Evolutionary conservation across 2,113 vertebrate genomes (phyloP).

Genomic region (Onychorhynchus coronatus): DNA sequence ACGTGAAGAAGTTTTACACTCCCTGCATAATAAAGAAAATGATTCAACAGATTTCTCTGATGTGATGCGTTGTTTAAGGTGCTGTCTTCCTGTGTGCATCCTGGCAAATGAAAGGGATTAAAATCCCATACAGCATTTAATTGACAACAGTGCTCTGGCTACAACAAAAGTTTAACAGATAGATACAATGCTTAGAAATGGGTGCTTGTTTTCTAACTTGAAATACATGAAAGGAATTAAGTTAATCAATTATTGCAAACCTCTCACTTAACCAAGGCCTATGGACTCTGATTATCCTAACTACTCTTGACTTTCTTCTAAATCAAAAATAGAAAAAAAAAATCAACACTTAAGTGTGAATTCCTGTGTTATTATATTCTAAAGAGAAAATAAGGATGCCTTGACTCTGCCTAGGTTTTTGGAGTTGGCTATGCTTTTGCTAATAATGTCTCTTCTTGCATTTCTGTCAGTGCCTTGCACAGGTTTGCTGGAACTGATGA

Average conservation of each 20-base stretch:
- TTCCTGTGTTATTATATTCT: neutral
- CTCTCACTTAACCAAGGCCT: neutral
- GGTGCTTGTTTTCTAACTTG: neutral
- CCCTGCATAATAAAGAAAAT: slow-evolving; percentile 2
- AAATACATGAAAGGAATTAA: neutral
- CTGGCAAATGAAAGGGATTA: slow-evolving; percentile 31
- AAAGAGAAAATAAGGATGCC: neutral
- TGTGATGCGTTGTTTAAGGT: slow-evolving; percentile 6
- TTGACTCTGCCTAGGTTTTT: neutral
- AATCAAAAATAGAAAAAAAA: neutral
- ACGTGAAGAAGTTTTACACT: neutral
- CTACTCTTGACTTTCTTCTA: neutral
- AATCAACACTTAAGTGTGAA: neutral
- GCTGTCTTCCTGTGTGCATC: neutral
- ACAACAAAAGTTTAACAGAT: slow-evolving; percentile 1
- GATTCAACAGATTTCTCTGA: slow-evolving; percentile 30
- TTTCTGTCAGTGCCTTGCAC: neutral
- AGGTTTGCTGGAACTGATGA: neutral
- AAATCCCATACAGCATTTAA: slow-evolving; percentile 25
- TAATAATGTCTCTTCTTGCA: neutral
- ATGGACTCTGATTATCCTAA: neutral
- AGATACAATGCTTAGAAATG: neutral
- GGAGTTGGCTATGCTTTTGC: neutral
- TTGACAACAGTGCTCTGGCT: neutral
- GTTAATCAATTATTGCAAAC: neutral